These are phyloP conservation scores for Malurus alboscapulatus DNA, from an alignment of 2,113 vertebrate species.

Conservation along the genomic window DNA sequence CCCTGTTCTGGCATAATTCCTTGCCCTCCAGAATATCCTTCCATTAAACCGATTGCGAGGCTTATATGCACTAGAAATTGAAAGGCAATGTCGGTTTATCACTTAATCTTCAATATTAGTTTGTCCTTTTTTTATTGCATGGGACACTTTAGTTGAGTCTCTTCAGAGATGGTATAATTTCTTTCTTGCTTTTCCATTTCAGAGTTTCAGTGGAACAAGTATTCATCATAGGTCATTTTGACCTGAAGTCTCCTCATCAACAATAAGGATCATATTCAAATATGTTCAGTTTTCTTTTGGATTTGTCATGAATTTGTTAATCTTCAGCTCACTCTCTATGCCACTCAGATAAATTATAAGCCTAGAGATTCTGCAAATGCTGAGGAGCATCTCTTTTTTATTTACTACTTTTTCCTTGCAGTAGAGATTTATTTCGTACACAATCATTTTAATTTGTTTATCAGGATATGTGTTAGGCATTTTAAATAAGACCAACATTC, in stretches of 20 bases:
- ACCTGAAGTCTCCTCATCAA: background rate
- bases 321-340: conserved; percentile 11
- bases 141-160: background rate
- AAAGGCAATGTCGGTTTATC: conserved; percentile 20
- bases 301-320: conserved; percentile 5
- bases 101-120: conserved; percentile 53
- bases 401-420: conserved; percentile 9
- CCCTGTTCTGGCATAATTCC: conserved; percentile 9
- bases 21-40: conserved; percentile 38
- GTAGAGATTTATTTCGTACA: conserved; percentile 19
- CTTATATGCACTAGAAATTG: conserved; percentile 30
- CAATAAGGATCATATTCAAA: background rate
- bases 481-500: conserved; percentile 28
- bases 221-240: background rate
- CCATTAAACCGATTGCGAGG: conserved; percentile 49
- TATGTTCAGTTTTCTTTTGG: background rate
- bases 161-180: conserved; percentile 29
- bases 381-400: background rate
- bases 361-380: background rate
- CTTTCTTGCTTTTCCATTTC: conserved; percentile 7
- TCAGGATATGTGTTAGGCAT: background rate
- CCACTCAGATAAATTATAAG: conserved; percentile 18
- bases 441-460: conserved; percentile 37
- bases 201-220: conserved; percentile 11
- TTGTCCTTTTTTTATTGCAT: background rate